Evolutionary conservation across 2,888 invertebrate species (phyloP).

Genomic region (Lycophotia porphyrea): DNA sequence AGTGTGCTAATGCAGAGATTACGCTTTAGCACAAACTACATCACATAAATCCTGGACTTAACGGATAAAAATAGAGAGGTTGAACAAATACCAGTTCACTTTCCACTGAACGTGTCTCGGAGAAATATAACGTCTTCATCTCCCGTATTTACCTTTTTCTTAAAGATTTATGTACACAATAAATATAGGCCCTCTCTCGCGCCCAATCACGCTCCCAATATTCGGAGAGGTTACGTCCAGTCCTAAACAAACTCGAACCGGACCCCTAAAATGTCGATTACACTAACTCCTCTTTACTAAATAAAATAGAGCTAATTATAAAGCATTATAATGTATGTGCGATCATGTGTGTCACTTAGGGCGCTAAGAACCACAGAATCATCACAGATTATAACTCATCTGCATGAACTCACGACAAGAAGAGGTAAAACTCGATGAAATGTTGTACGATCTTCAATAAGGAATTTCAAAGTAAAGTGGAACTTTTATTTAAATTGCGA

Average conservation of each 20-base stretch:
- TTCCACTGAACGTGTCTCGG: constrained; percentile 68
- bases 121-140: constrained; percentile 70
- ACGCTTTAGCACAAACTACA: constrained; percentile 47
- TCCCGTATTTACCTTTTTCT: constrained; percentile 79
- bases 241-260: constrained; percentile 83
- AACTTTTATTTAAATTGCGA: constrained; percentile 58
- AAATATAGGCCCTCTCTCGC: constrained; percentile 78
- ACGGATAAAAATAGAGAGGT: constrained; percentile 54
- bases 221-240: constrained; percentile 75
- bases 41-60: constrained; percentile 58
- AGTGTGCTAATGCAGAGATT: constrained; percentile 53
- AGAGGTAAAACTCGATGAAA: constrained; percentile 36
- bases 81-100: constrained; percentile 63
- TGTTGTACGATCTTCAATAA: constrained; percentile 20
- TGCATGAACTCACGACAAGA: constrained; percentile 7
- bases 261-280: constrained; percentile 77
- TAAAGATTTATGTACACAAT: constrained; percentile 85
- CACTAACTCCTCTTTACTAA: constrained; percentile 59
- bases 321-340: constrained; percentile 50
- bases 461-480: constrained; percentile 42
- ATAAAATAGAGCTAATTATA: constrained; percentile 57
- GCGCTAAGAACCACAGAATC: neutral
- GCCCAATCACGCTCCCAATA: constrained; percentile 84
- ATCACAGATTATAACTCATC: constrained; percentile 20
- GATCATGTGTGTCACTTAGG: constrained; percentile 42